phyloP scores from a whole-genome alignment of 2,888 invertebrate species.

The Caenorhabditis sulstoni region DNA sequence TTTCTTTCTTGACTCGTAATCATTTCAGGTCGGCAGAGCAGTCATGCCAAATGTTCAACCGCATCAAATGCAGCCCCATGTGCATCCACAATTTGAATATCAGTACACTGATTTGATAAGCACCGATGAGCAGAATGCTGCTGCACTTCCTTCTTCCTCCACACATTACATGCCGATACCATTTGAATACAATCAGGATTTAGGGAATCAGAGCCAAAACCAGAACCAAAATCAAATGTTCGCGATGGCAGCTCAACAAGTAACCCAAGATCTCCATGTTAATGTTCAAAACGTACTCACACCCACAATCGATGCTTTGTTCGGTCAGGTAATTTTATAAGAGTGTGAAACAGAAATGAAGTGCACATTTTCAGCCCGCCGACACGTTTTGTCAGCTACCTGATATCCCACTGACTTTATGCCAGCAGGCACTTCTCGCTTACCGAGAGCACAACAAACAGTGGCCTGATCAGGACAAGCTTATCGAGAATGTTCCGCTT shows the following conservation, averaged over 20 bases:
- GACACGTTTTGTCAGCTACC: slow-evolving; percentile 38
- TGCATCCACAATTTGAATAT: slow-evolving; percentile 36
- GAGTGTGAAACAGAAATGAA: too few relatives aligned
- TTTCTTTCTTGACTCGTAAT: not conserved
- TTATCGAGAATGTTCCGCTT: slow-evolving; percentile 48
- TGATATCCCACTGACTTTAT: slow-evolving; percentile 59
- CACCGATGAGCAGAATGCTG: slow-evolving; percentile 32
- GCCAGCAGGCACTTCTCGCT: slow-evolving; percentile 64
- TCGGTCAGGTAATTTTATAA: slow-evolving; percentile 34
- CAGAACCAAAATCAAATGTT: slow-evolving; percentile 46
- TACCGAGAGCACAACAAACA: slow-evolving; percentile 62
- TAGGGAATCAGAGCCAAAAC: not conserved
- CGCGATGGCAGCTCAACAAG: slow-evolving; percentile 60
- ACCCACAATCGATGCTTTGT: slow-evolving; percentile 53
- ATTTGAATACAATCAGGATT: slow-evolving; percentile 15
- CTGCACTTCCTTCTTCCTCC: slow-evolving; percentile 28
- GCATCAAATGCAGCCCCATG: slow-evolving; percentile 2
- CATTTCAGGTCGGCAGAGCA: slow-evolving; percentile 48
- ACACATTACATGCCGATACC: slow-evolving; percentile 17
- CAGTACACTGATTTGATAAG: slow-evolving; percentile 48
- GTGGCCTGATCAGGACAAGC: slow-evolving; percentile 63
- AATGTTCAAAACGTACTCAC: slow-evolving; percentile 57
- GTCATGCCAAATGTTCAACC: slow-evolving; percentile 36
- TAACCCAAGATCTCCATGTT: slow-evolving; percentile 54
- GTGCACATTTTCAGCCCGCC: slow-evolving; percentile 21